Evolutionary conservation across 2,113 vertebrate species (phyloP).

Genomic region (Nothoprocta pentlandii): DNA sequence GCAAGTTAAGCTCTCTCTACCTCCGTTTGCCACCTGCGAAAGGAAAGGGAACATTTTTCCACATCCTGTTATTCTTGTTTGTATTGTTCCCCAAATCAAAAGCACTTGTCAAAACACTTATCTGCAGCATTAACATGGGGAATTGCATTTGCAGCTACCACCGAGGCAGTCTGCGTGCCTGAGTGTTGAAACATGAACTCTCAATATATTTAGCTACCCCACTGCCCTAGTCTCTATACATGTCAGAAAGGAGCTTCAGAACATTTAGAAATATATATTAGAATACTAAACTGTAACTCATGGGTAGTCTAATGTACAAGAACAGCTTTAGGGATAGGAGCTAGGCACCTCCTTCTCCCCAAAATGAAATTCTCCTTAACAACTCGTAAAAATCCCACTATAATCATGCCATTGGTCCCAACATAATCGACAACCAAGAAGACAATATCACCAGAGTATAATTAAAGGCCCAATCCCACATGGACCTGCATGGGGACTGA

Average conservation of each 20-base stretch:
- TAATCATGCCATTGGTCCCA: not conserved
- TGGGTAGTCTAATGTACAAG: not conserved
- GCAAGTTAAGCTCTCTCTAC: not conserved
- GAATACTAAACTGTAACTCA: not conserved
- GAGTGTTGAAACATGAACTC: not conserved
- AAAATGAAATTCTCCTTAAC: not conserved
- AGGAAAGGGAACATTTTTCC: conserved; percentile 24
- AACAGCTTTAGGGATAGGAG: not conserved
- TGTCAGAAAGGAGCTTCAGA: not conserved
- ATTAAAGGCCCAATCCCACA: conserved; percentile 6
- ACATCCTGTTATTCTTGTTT: conserved; percentile 40
- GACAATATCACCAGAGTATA: conserved; percentile 14
- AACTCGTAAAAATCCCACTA: not conserved
- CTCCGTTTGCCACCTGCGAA: not conserved
- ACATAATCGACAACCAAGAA: not conserved
- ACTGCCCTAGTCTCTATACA: not conserved
- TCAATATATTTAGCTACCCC: not conserved
- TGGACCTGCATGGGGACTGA: not conserved
- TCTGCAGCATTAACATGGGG: conserved; percentile 3
- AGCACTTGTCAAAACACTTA: conserved; percentile 51
- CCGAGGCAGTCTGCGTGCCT: not conserved
- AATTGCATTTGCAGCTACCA: not conserved
- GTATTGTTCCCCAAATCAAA: conserved; percentile 47
- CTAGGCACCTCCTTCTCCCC: rapidly evolving
- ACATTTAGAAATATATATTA: not conserved